Conservation (phyloP, 1,140 invertebrate genomes). For the Neuroterus valhalla region DNA sequence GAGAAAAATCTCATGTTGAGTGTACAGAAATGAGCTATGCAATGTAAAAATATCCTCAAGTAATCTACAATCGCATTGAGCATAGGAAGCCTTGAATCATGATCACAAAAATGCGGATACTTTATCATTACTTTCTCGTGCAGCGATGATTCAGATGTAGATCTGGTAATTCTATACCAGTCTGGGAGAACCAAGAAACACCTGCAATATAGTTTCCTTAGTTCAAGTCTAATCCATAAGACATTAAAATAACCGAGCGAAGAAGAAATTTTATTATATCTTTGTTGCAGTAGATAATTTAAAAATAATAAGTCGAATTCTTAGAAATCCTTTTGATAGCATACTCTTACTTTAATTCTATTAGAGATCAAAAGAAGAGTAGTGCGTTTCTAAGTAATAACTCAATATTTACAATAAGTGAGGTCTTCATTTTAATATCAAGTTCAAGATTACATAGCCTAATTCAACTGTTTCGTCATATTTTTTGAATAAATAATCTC, state of each 20-base stretch:
- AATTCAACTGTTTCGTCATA: too few species aligned
- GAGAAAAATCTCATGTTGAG: too few species aligned
- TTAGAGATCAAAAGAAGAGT: too few species aligned
- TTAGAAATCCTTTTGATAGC: too few species aligned
- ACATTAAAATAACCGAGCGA: background rate
- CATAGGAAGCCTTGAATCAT: background rate
- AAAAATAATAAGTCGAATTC: background rate
- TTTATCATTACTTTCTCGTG: background rate
- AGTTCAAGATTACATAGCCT: background rate
- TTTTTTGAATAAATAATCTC: too few species aligned
- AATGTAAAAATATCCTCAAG: background rate
- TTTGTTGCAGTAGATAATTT: background rate
- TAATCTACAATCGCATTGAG: background rate
- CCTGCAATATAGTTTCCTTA: background rate
- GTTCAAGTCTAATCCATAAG: constrained; percentile 1
- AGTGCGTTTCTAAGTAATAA: background rate
- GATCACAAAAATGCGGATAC: constrained; percentile 13
- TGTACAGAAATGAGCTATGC: background rate
- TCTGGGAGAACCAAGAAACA: background rate
- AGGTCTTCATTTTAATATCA: background rate
- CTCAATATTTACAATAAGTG: background rate
- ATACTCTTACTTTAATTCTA: too few species aligned
- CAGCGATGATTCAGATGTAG: background rate
- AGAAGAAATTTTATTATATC: background rate
- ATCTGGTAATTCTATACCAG: constrained; percentile 10